phyloP scores from a whole-genome alignment of 2,888 invertebrate species.

The Metopia argyrocephala region DNA sequence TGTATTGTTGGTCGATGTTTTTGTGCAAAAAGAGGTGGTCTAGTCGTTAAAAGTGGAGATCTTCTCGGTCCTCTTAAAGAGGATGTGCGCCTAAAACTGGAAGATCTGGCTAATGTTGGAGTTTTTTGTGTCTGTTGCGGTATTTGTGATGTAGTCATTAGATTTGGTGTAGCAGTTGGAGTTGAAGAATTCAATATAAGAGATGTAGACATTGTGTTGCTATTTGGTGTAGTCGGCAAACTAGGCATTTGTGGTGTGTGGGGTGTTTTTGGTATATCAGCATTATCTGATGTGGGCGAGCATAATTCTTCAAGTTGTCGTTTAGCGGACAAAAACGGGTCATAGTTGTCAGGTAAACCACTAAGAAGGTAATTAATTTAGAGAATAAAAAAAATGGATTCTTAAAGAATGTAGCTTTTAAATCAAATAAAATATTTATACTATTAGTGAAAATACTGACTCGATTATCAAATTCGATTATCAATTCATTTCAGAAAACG shows the following conservation, averaged over 20 bases:
- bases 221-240: constrained; percentile 49
- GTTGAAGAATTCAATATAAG: constrained; percentile 68
- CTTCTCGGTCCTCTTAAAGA: constrained; percentile 76
- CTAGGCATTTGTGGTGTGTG: constrained; percentile 61
- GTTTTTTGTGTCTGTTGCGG: constrained; percentile 54
- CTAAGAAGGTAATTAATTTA: constrained; percentile 60
- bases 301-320: constrained; percentile 90
- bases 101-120: constrained; percentile 61
- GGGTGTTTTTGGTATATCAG: constrained; percentile 66
- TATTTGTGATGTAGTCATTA: constrained; percentile 51
- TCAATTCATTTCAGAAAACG: too few relatives aligned
- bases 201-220: constrained; percentile 70
- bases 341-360: constrained; percentile 80
- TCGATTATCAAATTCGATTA: too few relatives aligned
- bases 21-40: constrained; percentile 74
- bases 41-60: constrained; percentile 72
- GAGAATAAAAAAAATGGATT: background rate
- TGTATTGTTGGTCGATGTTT: constrained; percentile 77
- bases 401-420: background rate
- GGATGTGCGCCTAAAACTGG: constrained; percentile 77
- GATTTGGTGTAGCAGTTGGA: constrained; percentile 55
- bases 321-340: constrained; percentile 89
- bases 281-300: constrained; percentile 81
- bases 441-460: too few relatives aligned
- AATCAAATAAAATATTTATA: too few relatives aligned